Evolutionary conservation across 2,797 vertebrate species (phyloP), one percentile per base, ranked within the genome.

Genomic region (Oreonectes daqikongensis): DNA sequence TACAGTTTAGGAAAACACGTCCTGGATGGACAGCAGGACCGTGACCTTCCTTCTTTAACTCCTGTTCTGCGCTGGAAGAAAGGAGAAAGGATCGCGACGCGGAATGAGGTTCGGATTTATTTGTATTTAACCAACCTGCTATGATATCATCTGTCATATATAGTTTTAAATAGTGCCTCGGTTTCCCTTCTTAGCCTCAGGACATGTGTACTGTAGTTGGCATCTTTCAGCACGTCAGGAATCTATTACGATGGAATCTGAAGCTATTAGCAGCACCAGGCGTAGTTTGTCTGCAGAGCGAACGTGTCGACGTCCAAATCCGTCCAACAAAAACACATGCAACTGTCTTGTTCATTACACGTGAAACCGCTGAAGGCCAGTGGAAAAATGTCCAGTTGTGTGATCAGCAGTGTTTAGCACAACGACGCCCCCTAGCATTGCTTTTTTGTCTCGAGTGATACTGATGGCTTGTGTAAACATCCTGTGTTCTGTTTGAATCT

Each of bases 51-150:
- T 0, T 77, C 93, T 0, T 94, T 99, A 73, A 91, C 90, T 0
- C 97, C 98, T 0, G 87, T 99, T 82, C 93, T 99, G 22, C 95
- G 96, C 77, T 98, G 97, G 97, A 97, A 92, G 77, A 98, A 95
- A 86, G 98, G 97, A 82, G 90, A 93, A 20, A 97, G 94, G 90
- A 95, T 97, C 17, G 94, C 95, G 2, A 92, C 92, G 48, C 95
- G 90, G 86, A 99, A 99, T 81, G 95, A 98, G 96, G 98, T 99
- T 84, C 87, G 81, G 5, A 6, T 20, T 12, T 10, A n/a, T 48
- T n/a, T 48, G 8, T 28, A 2, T 26, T 69, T 30, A 38, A 10
- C 22, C 4, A 52, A 22, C n/a, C n/a, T 24, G 1, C 20, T 4
- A 53, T 1, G 20, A 22, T 53, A 52, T 48, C 15, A 4, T 42